Evolutionary conservation across 2,888 invertebrate species (phyloP).

Genomic region (Lottia gigantea): DNA sequence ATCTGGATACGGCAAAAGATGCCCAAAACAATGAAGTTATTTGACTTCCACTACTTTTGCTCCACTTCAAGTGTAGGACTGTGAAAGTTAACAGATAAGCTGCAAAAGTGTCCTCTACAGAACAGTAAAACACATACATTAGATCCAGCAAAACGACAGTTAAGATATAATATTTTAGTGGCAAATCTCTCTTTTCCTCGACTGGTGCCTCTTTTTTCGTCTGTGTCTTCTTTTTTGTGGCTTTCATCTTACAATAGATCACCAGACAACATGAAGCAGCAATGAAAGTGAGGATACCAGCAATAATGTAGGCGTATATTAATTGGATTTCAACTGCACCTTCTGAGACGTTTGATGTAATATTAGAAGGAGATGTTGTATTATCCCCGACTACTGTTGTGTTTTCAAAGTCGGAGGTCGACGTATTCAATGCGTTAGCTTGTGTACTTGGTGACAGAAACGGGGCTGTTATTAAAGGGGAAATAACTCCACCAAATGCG

Average conservation of each 20-base stretch:
- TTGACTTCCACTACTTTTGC: constrained; percentile 54
- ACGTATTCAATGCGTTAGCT: neutral
- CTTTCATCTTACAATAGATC: constrained; percentile 26
- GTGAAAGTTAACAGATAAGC: constrained; percentile 63
- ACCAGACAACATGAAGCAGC: constrained; percentile 30
- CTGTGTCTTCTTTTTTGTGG: constrained; percentile 15
- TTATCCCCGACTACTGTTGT: neutral
- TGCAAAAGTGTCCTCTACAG: constrained; percentile 66
- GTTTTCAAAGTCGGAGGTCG: neutral
- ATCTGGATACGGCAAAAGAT: constrained; percentile 64
- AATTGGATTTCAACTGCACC: constrained; percentile 18
- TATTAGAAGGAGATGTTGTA: constrained; percentile 2
- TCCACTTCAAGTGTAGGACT: constrained; percentile 56
- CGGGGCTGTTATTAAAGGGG: constrained; percentile 69
- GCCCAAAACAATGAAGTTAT: constrained; percentile 68
- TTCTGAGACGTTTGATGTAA: neutral
- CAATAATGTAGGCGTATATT: constrained; percentile 36
- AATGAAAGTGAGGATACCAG: constrained; percentile 31
- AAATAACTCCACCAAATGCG: constrained; percentile 69
- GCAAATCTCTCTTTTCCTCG: constrained; percentile 22
- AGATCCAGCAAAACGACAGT: constrained; percentile 58
- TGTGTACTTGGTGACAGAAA: constrained; percentile 52
- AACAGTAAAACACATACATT: constrained; percentile 64
- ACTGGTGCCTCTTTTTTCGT: constrained; percentile 18
- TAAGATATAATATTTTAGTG: constrained; percentile 35